These are phyloP conservation scores for Alcedo atthis DNA, from an alignment of 2,797 vertebrate genomes.

Conservation along the genomic window DNA sequence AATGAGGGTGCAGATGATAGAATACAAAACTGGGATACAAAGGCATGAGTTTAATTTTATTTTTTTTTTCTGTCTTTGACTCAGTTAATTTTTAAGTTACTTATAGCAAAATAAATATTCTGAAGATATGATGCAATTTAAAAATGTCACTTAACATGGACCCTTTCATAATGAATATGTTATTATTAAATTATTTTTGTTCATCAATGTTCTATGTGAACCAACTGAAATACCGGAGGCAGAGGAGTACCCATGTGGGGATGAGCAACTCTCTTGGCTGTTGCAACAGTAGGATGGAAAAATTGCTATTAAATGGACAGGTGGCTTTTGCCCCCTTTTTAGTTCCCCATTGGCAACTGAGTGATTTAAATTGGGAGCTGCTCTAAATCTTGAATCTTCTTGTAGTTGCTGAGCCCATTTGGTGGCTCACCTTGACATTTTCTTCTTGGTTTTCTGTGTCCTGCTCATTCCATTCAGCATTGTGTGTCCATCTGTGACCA, in stretches of 20 bases:
- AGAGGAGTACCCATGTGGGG: background rate
- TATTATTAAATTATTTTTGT: constrained; percentile 13
- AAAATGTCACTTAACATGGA: background rate
- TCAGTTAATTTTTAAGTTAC: background rate
- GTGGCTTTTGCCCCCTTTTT: background rate
- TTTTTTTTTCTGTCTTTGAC: background rate
- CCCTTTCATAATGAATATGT: background rate
- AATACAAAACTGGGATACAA: background rate
- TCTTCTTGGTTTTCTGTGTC: background rate
- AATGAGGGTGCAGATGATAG: background rate
- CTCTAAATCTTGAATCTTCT: background rate
- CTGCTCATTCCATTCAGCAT: background rate
- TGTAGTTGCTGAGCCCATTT: background rate
- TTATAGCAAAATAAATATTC: constrained; percentile 29
- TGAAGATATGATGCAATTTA: background rate
- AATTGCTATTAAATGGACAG: background rate
- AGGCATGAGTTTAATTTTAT: background rate
- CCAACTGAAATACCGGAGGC: background rate
- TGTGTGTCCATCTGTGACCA: background rate
- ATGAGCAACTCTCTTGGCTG: background rate
- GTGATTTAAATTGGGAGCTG: background rate
- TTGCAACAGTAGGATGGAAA: background rate
- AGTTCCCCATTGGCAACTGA: background rate
- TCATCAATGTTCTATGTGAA: background rate
- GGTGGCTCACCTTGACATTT: background rate